phyloP scores from a whole-genome alignment of 2,888 invertebrate species.

The Nowickia ferox region DNA sequence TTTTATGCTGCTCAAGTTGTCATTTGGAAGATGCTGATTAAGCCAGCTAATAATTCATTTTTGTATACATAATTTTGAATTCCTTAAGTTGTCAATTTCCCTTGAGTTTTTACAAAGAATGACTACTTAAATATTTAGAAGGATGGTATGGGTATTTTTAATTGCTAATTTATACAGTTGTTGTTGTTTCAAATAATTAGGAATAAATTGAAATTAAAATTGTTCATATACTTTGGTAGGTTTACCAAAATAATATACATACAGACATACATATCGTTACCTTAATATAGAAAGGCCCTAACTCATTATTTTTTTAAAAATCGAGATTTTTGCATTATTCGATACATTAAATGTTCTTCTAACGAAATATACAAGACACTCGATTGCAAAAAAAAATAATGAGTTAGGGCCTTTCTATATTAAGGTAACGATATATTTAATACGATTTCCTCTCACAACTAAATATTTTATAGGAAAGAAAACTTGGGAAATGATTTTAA shows the following conservation, averaged over 20 bases:
- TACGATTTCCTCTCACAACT: neutral
- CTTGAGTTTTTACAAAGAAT: neutral
- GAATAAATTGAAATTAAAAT: neutral
- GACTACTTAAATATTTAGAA: neutral
- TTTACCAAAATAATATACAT: neutral
- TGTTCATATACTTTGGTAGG: neutral
- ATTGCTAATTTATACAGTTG: neutral
- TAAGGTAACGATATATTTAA: neutral
- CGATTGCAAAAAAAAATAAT: too few relatives aligned
- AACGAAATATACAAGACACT: too few relatives aligned
- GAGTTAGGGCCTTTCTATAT: too few relatives aligned
- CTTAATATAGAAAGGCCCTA: too few relatives aligned
- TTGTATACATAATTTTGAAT: slow-evolving; percentile 15
- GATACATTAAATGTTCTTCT: too few relatives aligned
- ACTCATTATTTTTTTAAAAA: too few relatives aligned
- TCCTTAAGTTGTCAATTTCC: neutral
- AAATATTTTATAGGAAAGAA: neutral
- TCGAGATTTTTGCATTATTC: too few relatives aligned
- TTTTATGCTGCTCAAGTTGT: slow-evolving; percentile 34
- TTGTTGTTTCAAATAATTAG: neutral
- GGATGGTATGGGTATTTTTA: neutral
- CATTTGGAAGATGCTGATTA: slow-evolving; percentile 31
- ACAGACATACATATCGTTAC: too few relatives aligned
- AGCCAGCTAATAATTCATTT: slow-evolving; percentile 30
- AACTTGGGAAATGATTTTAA: slow-evolving; percentile 1